These are phyloP conservation scores for Ashinkailepas kermadecensis DNA, from an alignment of 2,888 invertebrate genomes.

Conservation along the genomic window DNA sequence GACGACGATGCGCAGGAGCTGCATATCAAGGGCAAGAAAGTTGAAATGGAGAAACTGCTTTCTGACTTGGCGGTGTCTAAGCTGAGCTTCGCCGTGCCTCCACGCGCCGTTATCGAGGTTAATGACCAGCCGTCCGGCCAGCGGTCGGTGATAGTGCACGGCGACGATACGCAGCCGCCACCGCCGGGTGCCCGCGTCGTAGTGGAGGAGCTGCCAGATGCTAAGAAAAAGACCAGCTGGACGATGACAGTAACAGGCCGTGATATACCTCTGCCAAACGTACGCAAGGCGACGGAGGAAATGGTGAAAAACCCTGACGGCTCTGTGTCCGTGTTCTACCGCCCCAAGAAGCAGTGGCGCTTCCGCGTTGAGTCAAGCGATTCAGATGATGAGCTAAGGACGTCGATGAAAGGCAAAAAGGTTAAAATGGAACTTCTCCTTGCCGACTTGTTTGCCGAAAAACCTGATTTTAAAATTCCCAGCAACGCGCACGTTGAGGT, in stretches of 20 bases:
- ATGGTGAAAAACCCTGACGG: slow-evolving; percentile 10
- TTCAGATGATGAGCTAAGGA: background rate
- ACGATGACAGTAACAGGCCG: background rate
- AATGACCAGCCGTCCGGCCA: background rate
- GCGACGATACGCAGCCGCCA: background rate
- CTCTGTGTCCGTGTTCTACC: background rate
- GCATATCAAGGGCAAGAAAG: slow-evolving; percentile 7
- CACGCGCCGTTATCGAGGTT: background rate
- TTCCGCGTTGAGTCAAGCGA: background rate
- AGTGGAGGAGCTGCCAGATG: background rate
- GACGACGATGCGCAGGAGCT: background rate
- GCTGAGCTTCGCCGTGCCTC: background rate
- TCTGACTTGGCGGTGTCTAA: background rate
- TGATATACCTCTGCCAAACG: background rate
- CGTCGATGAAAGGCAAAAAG: background rate
- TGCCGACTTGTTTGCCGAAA: background rate
- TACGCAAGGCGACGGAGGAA: background rate
- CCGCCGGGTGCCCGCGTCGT: background rate
- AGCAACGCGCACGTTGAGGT: background rate
- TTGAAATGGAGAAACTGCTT: slow-evolving; percentile 8
- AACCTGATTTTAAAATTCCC: background rate
- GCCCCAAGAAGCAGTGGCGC: background rate
- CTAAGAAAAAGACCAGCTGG: background rate
- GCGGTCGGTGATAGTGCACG: background rate
- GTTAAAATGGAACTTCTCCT: slow-evolving; percentile 1